Evolutionary conservation across 37 sponge, comb jelly and placozoan genomes (phyloP).

Genomic region (Halisarca cf. caerulea): DNA sequence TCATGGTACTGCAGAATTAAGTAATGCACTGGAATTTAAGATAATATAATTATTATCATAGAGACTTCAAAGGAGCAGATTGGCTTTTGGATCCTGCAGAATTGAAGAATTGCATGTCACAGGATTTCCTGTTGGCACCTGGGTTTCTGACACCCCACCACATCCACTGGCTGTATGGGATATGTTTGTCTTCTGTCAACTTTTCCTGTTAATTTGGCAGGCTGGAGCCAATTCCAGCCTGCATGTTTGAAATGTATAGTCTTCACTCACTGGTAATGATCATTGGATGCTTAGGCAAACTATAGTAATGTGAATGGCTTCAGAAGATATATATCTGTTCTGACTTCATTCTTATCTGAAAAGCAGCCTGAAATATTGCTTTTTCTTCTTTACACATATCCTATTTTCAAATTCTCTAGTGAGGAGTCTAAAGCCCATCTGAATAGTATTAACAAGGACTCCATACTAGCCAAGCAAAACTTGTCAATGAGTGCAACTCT

Average conservation of each 20-base stretch:
- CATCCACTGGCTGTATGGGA: slow-evolving; percentile 52
- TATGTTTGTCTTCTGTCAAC: slow-evolving; percentile 24
- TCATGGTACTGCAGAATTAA: neutral
- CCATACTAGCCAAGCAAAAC: too few relatives aligned
- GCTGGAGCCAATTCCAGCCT: slow-evolving; percentile 46
- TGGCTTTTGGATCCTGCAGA: slow-evolving; percentile 23
- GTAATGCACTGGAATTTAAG: neutral
- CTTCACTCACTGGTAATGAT: slow-evolving; percentile 20
- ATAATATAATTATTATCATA: too few relatives aligned
- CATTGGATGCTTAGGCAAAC: slow-evolving; percentile 61
- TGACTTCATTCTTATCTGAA: neutral
- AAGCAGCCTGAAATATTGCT: neutral
- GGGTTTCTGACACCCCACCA: neutral
- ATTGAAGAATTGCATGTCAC: neutral
- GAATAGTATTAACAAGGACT: too few relatives aligned
- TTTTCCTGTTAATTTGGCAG: slow-evolving; percentile 45
- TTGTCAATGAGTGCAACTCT: too few relatives aligned
- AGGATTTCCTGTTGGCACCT: too few relatives aligned
- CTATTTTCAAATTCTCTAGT: too few relatives aligned
- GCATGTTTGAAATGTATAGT: slow-evolving; percentile 35
- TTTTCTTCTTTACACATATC: slow-evolving; percentile 7
- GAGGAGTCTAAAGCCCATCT: too few relatives aligned
- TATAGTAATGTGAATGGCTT: slow-evolving; percentile 65
- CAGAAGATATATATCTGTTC: slow-evolving; percentile 43
- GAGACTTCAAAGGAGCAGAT: neutral